These are phyloP conservation scores for Stenoptilia bipunctidactyla DNA, from an alignment of 2,888 invertebrate genomes.

Conservation along the genomic window DNA sequence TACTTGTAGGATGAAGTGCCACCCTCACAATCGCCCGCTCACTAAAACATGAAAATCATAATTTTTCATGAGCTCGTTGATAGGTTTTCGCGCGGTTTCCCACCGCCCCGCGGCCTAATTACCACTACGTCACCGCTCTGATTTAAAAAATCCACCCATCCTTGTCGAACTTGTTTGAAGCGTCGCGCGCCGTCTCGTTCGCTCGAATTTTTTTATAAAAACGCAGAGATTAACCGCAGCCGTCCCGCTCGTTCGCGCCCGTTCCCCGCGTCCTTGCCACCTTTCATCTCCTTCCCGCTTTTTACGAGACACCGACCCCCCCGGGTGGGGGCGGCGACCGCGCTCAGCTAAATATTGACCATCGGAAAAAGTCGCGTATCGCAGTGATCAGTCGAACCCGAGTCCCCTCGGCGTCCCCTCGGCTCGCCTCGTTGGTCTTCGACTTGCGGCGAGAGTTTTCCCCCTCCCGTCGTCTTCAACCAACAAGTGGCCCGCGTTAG, in stretches of 20 bases:
- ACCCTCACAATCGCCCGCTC: constrained; percentile 32
- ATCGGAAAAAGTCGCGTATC: constrained; percentile 73
- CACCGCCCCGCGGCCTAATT: constrained; percentile 70
- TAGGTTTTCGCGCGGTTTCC: constrained; percentile 70
- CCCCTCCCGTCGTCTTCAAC: constrained; percentile 59
- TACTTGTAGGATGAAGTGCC: constrained; percentile 47
- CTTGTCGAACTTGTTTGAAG: constrained; percentile 38
- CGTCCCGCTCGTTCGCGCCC: constrained; percentile 64
- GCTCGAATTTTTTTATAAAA: constrained; percentile 66
- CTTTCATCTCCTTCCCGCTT: constrained; percentile 72
- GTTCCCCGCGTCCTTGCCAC: constrained; percentile 51
- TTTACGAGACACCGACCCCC: constrained; percentile 71
- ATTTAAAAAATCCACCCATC: constrained; percentile 67
- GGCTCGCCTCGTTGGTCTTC: constrained; percentile 64
- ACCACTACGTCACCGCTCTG: constrained; percentile 65
- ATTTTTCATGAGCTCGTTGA: constrained; percentile 70
- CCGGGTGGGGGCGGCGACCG: constrained; percentile 68
- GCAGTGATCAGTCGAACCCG: constrained; percentile 72
- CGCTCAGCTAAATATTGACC: constrained; percentile 74
- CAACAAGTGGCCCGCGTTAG: constrained; percentile 54
- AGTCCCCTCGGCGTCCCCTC: constrained; percentile 63
- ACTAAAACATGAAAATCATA: constrained; percentile 62
- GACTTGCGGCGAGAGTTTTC: constrained; percentile 62
- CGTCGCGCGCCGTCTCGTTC: constrained; percentile 45
- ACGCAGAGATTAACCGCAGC: constrained; percentile 64